Percentiles rank a stretch among this genome's conserved stretches.
These are phyloP conservation scores for Sparidentex hasta DNA, from an alignment of 2,797 vertebrate genomes.

Conservation along the genomic window DNA sequence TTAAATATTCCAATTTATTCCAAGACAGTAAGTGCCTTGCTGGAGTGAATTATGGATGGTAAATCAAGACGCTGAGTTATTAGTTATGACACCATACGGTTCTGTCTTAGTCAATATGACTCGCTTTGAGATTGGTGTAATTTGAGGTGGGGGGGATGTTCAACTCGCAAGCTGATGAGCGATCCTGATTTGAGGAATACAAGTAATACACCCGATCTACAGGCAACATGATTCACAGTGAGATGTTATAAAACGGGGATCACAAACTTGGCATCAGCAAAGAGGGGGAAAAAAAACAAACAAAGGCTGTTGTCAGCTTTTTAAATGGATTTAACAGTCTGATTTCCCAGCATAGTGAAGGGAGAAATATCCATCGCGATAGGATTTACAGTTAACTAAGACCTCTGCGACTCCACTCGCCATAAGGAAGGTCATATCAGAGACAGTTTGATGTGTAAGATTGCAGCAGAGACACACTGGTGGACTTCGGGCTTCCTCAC, in stretches of 20 bases:
- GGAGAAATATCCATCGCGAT: not conserved
- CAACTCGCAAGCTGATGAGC: slow-evolving; percentile 31
- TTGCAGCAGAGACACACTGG: slow-evolving; percentile 12
- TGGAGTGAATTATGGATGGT: slow-evolving; percentile 85
- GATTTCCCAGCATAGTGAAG: slow-evolving; percentile 24
- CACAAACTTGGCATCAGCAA: slow-evolving; percentile 10
- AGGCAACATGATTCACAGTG: slow-evolving; percentile 7
- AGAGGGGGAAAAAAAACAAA: not conserved
- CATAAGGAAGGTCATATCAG: slow-evolving; percentile 30
- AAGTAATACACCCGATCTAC: slow-evolving; percentile 30
- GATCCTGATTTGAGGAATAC: slow-evolving; percentile 32
- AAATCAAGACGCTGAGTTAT: slow-evolving; percentile 85
- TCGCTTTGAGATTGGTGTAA: slow-evolving; percentile 58
- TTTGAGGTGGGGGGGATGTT: slow-evolving; percentile 41
- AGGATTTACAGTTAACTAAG: slow-evolving; percentile 27
- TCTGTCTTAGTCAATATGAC: slow-evolving; percentile 70
- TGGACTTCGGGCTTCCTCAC: slow-evolving; percentile 24
- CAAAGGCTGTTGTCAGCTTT: slow-evolving; percentile 14
- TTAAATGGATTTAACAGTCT: slow-evolving; percentile 32
- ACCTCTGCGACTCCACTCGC: slow-evolving; percentile 15
- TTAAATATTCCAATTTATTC: slow-evolving; percentile 87
- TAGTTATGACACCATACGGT: slow-evolving; percentile 82
- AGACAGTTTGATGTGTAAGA: not conserved
- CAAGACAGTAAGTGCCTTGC: slow-evolving; percentile 83
- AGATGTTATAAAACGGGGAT: slow-evolving; percentile 10